Percentiles rank a stretch among this genome's conserved stretches.
Evolutionary conservation across 2,113 vertebrate genomes (phyloP).

Genomic region (Aleadryas rufinucha): DNA sequence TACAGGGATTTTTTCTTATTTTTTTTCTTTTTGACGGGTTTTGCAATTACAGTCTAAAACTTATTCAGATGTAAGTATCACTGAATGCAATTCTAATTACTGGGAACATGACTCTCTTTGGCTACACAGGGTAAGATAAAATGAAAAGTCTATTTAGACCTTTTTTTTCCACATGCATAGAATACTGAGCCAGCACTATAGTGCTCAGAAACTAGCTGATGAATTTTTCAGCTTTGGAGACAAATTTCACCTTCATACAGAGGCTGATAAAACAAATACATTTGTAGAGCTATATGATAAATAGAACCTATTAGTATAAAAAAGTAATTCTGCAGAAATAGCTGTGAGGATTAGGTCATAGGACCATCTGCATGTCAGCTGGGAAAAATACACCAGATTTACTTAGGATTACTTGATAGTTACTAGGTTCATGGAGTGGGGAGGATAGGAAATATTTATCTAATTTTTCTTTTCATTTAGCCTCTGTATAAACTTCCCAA

Average conservation of each 20-base stretch:
- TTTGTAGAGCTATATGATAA: conserved; percentile 26
- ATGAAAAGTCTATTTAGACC: not conserved
- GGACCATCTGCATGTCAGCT: conserved; percentile 14
- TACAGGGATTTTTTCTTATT: not conserved
- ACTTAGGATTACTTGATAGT: conserved; percentile 19
- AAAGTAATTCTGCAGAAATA: conserved; percentile 53
- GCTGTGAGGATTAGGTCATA: not conserved
- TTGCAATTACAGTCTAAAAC: not conserved
- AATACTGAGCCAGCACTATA: not conserved
- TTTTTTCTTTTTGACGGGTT: not conserved
- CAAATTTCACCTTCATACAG: conserved; percentile 18
- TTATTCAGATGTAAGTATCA: not conserved
- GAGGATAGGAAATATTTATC: not conserved
- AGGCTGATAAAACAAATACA: conserved; percentile 41
- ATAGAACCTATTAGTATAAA: conserved; percentile 58
- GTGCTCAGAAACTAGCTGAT: not conserved
- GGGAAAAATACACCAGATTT: conserved; percentile 9
- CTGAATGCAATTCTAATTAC: conserved; percentile 29
- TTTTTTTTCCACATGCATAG: not conserved
- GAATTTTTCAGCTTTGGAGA: conserved; percentile 8
- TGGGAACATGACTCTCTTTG: not conserved
- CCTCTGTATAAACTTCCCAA: not conserved
- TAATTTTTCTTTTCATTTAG: not conserved
- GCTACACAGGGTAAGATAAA: not conserved
- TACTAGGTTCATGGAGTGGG: not conserved